Conservation (phyloP, 2,888 invertebrate species). For the Idaea biselata region DNA sequence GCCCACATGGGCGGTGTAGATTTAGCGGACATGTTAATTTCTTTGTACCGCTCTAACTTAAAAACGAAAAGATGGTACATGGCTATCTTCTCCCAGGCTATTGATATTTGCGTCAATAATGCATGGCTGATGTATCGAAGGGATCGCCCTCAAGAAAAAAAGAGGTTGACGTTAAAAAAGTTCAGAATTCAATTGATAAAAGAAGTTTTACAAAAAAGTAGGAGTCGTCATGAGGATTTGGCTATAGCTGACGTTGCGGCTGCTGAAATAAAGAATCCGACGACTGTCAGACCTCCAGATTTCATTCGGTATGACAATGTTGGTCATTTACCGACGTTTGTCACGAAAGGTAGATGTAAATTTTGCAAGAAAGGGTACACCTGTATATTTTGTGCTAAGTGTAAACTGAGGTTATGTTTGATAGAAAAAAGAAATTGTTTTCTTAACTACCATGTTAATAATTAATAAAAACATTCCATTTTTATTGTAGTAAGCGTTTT, state of each 20-base stretch:
- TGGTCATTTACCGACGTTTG: not conserved
- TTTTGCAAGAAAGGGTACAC: not conserved
- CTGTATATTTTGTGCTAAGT: too few species aligned
- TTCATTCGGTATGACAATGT: not conserved
- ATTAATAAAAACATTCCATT: too few species aligned
- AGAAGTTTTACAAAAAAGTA: not conserved
- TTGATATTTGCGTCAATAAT: not conserved
- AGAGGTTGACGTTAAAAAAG: not conserved
- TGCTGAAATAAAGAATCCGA: not conserved
- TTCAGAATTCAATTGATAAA: not conserved
- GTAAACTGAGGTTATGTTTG: too few species aligned
- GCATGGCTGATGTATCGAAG: not conserved
- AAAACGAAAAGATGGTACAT: too few species aligned
- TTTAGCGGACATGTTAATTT: not conserved
- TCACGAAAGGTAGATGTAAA: not conserved
- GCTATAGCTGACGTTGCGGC: too few species aligned
- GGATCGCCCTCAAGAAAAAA: not conserved
- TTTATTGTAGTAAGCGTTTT: too few species aligned
- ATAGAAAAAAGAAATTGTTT: conserved; percentile 4
- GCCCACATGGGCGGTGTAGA: conserved; percentile 9
- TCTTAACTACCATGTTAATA: not conserved
- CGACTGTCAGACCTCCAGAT: too few species aligned
- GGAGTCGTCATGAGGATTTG: not conserved
- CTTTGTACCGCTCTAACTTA: too few species aligned
- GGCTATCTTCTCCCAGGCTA: too few species aligned